These are phyloP conservation scores for Asteroscopus sphinx DNA, from an alignment of 2,888 invertebrate species.

Conservation along the genomic window DNA sequence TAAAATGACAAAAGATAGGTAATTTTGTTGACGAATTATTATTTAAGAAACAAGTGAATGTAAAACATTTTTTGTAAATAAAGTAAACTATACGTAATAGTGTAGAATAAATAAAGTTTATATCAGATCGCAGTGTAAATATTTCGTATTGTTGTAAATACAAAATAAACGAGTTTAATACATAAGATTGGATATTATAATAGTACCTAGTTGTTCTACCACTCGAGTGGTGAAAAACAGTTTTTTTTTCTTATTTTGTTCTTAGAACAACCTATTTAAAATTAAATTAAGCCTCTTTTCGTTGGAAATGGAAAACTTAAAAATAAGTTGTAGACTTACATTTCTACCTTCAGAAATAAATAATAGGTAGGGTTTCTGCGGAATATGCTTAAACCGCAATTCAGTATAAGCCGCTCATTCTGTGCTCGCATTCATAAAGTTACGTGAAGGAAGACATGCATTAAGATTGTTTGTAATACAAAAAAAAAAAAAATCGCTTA, in stretches of 20 bases:
- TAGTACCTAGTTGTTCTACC: conserved; percentile 71
- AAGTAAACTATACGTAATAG: conserved; percentile 60
- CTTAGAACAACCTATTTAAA: conserved; percentile 79
- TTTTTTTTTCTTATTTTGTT: conserved; percentile 72
- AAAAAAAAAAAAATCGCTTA: no score
- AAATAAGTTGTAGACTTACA: not conserved
- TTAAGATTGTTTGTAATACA: no score
- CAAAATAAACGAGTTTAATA: conserved; percentile 64
- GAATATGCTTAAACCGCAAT: not conserved
- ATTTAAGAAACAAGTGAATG: conserved; percentile 54
- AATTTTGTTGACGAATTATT: conserved; percentile 42
- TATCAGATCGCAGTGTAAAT: conserved; percentile 83
- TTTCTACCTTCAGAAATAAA: not conserved
- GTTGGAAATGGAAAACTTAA: conserved; percentile 22
- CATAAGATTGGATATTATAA: conserved; percentile 58
- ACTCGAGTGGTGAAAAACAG: conserved; percentile 78
- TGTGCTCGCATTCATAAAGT: no score
- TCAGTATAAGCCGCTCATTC: no score
- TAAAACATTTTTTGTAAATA: conserved; percentile 61
- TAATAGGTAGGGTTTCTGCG: no score
- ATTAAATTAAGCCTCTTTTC: conserved; percentile 46
- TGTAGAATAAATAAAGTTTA: conserved; percentile 71
- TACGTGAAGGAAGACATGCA: no score
- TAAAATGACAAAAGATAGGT: conserved; percentile 14
- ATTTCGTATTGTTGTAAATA: conserved; percentile 84